phyloP scores from a whole-genome alignment of 1,140 invertebrate species.

The Eriosoma lanigerum region DNA sequence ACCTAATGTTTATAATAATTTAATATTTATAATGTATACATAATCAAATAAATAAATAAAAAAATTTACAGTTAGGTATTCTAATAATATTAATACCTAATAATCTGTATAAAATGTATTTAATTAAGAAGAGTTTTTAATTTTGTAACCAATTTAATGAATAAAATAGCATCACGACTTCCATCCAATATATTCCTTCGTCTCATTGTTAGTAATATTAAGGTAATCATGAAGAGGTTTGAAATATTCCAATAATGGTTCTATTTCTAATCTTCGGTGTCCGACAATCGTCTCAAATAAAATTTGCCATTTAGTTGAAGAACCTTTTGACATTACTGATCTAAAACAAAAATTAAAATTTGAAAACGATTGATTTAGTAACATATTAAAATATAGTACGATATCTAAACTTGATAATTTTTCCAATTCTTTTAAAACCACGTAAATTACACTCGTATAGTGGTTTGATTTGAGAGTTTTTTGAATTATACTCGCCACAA shows the following conservation, averaged over 20 bases:
- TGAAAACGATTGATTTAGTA: neutral
- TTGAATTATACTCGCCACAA: constrained; percentile 28
- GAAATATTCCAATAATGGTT: constrained; percentile 30
- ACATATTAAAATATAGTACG: too few relatives aligned
- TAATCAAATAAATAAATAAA: too few relatives aligned
- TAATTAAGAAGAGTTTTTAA: too few relatives aligned
- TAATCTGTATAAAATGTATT: too few relatives aligned
- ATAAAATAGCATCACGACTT: neutral
- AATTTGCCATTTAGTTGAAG: neutral
- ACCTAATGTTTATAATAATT: too few relatives aligned
- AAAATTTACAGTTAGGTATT: too few relatives aligned
- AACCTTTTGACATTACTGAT: constrained; percentile 21
- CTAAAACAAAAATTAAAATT: neutral
- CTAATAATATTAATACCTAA: too few relatives aligned
- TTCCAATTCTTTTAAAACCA: constrained; percentile 29
- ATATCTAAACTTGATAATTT: constrained; percentile 14
- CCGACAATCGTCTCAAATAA: constrained; percentile 31
- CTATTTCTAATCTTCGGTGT: neutral
- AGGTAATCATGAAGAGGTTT: neutral
- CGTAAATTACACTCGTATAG: constrained; percentile 37
- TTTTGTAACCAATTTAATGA: too few relatives aligned
- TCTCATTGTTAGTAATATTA: neutral
- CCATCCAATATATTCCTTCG: constrained; percentile 33
- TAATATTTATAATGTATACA: too few relatives aligned
- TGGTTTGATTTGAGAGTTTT: neutral